Conservation (phyloP, 2,797 vertebrate genomes). For the Lycodopsis pacificus region DNA sequence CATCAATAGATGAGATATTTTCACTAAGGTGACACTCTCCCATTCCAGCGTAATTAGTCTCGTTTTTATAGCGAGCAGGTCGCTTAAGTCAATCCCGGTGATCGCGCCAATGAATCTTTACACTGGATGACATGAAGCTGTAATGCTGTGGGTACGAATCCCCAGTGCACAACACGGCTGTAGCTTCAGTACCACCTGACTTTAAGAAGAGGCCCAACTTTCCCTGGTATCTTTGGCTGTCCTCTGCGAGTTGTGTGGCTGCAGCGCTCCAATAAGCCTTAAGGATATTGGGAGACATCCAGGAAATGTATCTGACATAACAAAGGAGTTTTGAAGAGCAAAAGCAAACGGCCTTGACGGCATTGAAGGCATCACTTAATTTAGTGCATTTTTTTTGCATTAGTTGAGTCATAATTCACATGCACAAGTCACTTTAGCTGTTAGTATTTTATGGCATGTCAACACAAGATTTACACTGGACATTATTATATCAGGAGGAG, state of each 20-base stretch:
- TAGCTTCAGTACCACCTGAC: conserved; percentile 41
- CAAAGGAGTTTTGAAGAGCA: conserved; percentile 82
- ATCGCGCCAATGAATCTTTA: conserved; percentile 73
- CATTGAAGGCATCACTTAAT: conserved; percentile 63
- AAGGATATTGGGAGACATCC: conserved; percentile 81
- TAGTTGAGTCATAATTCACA: conserved; percentile 10
- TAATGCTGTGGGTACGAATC: conserved; percentile 53
- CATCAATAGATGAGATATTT: conserved; percentile 77
- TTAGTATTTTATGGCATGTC: neutral
- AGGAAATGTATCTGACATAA: conserved; percentile 80
- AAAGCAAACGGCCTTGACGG: conserved; percentile 63
- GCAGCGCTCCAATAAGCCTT: conserved; percentile 77
- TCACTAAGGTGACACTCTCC: conserved; percentile 76
- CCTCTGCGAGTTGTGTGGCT: conserved; percentile 79
- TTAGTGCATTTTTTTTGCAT: conserved; percentile 28
- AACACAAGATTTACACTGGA: neutral
- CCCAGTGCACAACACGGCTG: conserved; percentile 25
- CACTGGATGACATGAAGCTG: conserved; percentile 66
- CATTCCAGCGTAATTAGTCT: conserved; percentile 69
- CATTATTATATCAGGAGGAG: conserved; percentile 4
- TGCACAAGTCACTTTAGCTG: conserved; percentile 8
- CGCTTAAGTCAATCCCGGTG: conserved; percentile 73
- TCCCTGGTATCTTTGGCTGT: conserved; percentile 78
- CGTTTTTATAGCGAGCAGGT: conserved; percentile 73
- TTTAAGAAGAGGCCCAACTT: conserved; percentile 77